Evolutionary conservation across 2,888 invertebrate species (phyloP).

Genomic region (Exephanes ischioxanthus): DNA sequence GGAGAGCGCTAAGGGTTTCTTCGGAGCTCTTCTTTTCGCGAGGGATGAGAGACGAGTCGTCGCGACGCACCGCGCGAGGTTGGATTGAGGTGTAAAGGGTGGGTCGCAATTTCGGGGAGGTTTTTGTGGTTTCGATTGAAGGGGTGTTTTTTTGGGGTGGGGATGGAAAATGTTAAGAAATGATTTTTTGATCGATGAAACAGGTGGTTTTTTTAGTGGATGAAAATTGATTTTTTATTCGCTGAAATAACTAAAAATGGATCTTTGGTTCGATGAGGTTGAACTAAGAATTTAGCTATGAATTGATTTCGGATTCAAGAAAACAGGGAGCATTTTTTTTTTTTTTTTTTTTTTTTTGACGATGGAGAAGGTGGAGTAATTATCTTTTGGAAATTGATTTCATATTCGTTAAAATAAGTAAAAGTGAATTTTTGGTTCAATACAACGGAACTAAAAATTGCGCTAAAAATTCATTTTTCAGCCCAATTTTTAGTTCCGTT

Average conservation of each 20-base stretch:
- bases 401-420: neutral
- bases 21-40: conserved; percentile 20
- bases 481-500: too few species aligned
- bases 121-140: neutral
- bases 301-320: neutral
- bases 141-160: neutral
- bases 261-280: neutral
- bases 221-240: neutral
- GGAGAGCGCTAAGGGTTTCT: conserved; percentile 62
- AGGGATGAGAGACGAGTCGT: conserved; percentile 64
- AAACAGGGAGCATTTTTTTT: too few species aligned
- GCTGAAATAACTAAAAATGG: neutral
- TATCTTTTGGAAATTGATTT: too few species aligned
- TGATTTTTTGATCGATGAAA: neutral
- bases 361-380: too few species aligned
- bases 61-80: conserved; percentile 4
- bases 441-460: too few species aligned
- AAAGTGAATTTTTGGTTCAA: too few species aligned
- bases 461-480: too few species aligned
- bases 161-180: neutral
- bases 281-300: too few species aligned
- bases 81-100: neutral
- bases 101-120: too few species aligned
- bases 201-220: neutral
- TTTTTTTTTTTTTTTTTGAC: too few species aligned